Conservation (phyloP, 2,797 vertebrate genomes). For the Phaenicophaeus curvirostris region DNA sequence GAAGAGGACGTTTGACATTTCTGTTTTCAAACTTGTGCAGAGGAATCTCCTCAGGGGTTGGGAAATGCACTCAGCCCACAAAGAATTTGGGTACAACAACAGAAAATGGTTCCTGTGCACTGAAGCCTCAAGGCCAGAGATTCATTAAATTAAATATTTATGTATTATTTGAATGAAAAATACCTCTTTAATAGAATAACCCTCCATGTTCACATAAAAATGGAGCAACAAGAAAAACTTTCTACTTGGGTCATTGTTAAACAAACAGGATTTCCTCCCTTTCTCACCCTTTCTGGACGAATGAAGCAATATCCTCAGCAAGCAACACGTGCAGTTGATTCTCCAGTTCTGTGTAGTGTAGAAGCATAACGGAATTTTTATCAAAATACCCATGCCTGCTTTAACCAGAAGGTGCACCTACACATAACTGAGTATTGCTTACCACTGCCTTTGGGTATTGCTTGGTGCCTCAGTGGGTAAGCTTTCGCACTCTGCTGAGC, state of each 20-base stretch:
- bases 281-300: neutral
- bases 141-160: slow-evolving; percentile 49
- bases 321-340: neutral
- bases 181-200: neutral
- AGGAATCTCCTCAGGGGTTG: neutral
- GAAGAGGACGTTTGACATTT: slow-evolving; percentile 29
- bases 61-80: neutral
- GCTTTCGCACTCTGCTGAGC: neutral
- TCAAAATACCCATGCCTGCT: neutral
- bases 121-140: neutral
- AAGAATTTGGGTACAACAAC: neutral
- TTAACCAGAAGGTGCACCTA: neutral
- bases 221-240: neutral
- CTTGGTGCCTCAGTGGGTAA: neutral
- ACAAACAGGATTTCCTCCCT: neutral
- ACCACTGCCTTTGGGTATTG: neutral
- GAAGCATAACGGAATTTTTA: neutral
- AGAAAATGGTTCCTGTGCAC: neutral
- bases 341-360: neutral
- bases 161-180: slow-evolving; percentile 54
- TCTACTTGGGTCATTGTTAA: neutral
- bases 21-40: neutral
- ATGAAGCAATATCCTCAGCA: neutral
- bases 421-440: neutral
- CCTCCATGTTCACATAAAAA: neutral